phyloP scores from a whole-genome alignment of 2,888 invertebrate genomes.

The Cancer borealis region DNA sequence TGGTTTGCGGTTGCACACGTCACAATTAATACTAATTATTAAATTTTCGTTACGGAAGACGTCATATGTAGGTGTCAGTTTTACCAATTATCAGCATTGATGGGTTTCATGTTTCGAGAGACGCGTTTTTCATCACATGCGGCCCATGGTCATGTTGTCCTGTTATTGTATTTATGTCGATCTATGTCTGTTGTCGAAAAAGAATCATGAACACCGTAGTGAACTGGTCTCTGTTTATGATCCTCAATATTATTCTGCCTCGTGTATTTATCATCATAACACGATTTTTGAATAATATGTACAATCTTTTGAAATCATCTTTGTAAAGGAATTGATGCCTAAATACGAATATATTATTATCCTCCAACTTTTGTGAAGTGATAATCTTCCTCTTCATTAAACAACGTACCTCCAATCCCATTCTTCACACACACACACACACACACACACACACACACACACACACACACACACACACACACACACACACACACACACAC shows the following conservation, averaged over 20 bases:
- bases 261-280: not conserved
- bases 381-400: too few species aligned
- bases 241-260: not conserved
- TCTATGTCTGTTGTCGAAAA: too few species aligned
- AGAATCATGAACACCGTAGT: not conserved
- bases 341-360: too few species aligned
- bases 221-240: not conserved
- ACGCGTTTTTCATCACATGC: not conserved
- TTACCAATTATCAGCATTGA: not conserved
- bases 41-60: constrained; percentile 8
- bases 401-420: too few species aligned
- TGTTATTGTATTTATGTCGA: not conserved
- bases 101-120: not conserved
- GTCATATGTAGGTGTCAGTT: not conserved
- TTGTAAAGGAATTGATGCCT: not conserved
- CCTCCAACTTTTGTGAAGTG: too few species aligned
- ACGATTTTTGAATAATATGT: not conserved
- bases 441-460: too few species aligned
- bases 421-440: too few species aligned
- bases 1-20: not conserved
- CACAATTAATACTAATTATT: constrained; percentile 21
- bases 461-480: too few species aligned
- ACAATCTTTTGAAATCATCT: not conserved
- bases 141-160: not conserved
- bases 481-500: too few species aligned